These are phyloP conservation scores for Phalera bucephala DNA, from an alignment of 2,888 invertebrate genomes.

Conservation along the genomic window DNA sequence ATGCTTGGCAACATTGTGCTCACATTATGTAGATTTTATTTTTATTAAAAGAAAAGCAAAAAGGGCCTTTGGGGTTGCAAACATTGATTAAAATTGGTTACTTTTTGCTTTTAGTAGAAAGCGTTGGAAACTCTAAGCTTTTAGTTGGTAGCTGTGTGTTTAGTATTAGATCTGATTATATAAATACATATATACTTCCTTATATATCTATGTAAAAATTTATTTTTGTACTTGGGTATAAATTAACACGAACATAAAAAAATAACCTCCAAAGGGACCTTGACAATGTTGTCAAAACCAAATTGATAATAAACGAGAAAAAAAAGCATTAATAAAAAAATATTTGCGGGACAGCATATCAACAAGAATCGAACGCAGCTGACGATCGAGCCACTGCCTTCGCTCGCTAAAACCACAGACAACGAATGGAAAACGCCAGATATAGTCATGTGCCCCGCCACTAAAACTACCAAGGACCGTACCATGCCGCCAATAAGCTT, in stretches of 20 bases:
- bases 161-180: slow-evolving; percentile 35
- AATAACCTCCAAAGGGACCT: slow-evolving; percentile 36
- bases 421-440: slow-evolving; percentile 71
- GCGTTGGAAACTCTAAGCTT: slow-evolving; percentile 65
- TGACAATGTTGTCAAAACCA: slow-evolving; percentile 80
- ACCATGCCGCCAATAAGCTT: slow-evolving; percentile 75
- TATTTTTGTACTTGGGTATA: slow-evolving; percentile 43
- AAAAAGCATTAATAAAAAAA: slow-evolving; percentile 45
- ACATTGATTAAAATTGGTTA: slow-evolving; percentile 34
- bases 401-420: slow-evolving; percentile 42
- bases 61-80: slow-evolving; percentile 50
- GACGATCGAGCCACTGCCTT: slow-evolving; percentile 72
- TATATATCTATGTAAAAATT: slow-evolving; percentile 48
- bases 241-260: slow-evolving; percentile 29
- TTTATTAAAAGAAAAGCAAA: slow-evolving; percentile 55
- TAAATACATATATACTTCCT: slow-evolving; percentile 41
- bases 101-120: slow-evolving; percentile 76
- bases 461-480: slow-evolving; percentile 58
- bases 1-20: slow-evolving; percentile 83
- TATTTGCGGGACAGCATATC: slow-evolving; percentile 76
- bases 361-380: slow-evolving; percentile 77
- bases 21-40: slow-evolving; percentile 56
- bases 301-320: slow-evolving; percentile 69
- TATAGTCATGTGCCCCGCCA: slow-evolving; percentile 58
- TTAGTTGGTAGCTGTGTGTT: slow-evolving; percentile 72